Conservation (phyloP, 2,113 vertebrate species). For the Ondatra zibethicus region DNA sequence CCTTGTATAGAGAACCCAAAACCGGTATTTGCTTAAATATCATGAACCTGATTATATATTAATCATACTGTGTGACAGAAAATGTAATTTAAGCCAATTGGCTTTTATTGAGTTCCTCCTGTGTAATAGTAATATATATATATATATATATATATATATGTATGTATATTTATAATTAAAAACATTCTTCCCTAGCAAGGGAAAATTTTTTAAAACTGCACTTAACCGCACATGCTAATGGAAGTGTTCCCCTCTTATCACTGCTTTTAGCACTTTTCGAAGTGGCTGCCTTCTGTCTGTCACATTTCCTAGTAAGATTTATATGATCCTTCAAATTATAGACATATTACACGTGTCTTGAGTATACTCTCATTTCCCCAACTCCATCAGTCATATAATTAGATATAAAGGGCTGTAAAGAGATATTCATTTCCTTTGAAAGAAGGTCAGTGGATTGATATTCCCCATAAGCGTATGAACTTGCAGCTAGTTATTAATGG, state of each 20-base stretch:
- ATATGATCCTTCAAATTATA: conserved; percentile 40
- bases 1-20: background rate
- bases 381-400: conserved; percentile 43
- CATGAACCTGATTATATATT: background rate
- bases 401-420: conserved; percentile 10
- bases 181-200: background rate
- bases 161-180: background rate
- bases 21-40: background rate
- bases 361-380: conserved; percentile 26
- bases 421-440: conserved; percentile 40
- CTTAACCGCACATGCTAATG: background rate
- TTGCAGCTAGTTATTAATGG: conserved; percentile 34
- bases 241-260: background rate
- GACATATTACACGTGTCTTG: background rate
- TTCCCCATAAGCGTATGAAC: conserved; percentile 28
- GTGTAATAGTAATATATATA: background rate
- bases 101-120: background rate
- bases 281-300: background rate
- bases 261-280: conserved; percentile 54
- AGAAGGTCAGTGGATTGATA: conserved; percentile 22
- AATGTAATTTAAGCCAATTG: background rate
- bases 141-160: background rate
- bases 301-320: conserved; percentile 43
- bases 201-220: background rate
- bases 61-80: background rate